Percentiles rank a stretch among this genome's conserved stretches.
phyloP scores from a whole-genome alignment of 2,888 invertebrate species.

The Tachystola acroxantha region DNA sequence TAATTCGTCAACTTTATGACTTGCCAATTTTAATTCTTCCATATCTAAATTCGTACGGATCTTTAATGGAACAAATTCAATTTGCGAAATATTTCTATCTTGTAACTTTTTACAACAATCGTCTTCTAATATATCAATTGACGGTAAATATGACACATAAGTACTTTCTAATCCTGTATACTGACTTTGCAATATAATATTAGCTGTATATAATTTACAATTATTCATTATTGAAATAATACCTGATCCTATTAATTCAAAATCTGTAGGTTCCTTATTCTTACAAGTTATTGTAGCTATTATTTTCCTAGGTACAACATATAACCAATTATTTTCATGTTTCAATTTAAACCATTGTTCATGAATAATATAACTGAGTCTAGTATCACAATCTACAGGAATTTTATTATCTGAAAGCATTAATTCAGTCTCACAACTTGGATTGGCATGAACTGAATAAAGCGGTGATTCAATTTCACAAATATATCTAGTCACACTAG shows the following conservation, averaged over 20 bases:
- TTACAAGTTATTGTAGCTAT: slow-evolving; percentile 12
- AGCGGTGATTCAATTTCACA: slow-evolving; percentile 14
- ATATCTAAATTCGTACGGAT: no score
- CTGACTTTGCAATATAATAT: no score
- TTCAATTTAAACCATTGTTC: slow-evolving; percentile 15
- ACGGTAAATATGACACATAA: no score
- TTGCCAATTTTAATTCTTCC: no score
- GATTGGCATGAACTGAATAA: slow-evolving; percentile 15
- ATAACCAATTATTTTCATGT: slow-evolving; percentile 12
- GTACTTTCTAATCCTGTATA: background rate
- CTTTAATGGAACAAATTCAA: no score
- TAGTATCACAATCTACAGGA: slow-evolving; percentile 15
- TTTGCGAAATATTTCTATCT: no score
- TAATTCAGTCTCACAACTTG: slow-evolving; percentile 19
- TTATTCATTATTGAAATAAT: slow-evolving; percentile 9
- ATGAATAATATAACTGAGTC: slow-evolving; percentile 10
- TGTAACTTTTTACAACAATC: no score
- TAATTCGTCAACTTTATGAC: no score
- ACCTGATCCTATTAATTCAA: slow-evolving; percentile 9
- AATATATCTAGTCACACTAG: slow-evolving; percentile 6
- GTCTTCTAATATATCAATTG: no score
- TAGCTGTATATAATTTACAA: slow-evolving; percentile 16
- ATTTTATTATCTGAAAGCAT: slow-evolving; percentile 13
- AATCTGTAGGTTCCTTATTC: slow-evolving; percentile 10
- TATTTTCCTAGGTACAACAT: slow-evolving; percentile 8